Evolutionary conservation across 2,888 invertebrate species (phyloP), one percentile per base, ranked within the genome.

Genomic region (Chelonus formosanus): DNA sequence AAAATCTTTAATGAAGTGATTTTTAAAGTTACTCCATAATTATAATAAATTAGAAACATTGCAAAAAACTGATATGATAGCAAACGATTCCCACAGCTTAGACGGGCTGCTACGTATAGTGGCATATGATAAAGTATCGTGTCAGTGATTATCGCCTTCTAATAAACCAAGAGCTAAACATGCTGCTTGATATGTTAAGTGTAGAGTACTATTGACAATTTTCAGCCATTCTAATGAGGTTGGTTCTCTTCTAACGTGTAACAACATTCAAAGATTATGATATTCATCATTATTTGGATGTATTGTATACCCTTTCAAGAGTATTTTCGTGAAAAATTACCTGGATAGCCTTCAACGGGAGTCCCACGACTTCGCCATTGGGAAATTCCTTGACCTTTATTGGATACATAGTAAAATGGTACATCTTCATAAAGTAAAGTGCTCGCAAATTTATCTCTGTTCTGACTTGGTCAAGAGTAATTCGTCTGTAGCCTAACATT

Each of bases 181-280:
- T 31, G 75, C 73, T 48, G 52, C 57, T 55, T 71, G 61, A 56
- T 68, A 80, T n/a, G 71, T 74, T 3, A 35, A 35, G 65, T 66
- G 68, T 7, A 73, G 8, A 48, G 67, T 43, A 7, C 78, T 75
- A 56, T 74, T 50, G 4, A 75, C 71, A 34, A 73, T 75, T 70
- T 65, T 70, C 8, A 74, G 57, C 67, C 67, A 10, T 63, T 48
- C 53, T 67, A 77, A 76, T 56, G 75, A 76, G 3, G 70, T 75
- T 47, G 77, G 76, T 10, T 74, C 76, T 53, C 67, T 8, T 3
- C 6, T 31, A 6, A 4, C 31, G 7, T 50, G 10, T 5, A 50
- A 31, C 7, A 50, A 31, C 31, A 50, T 5, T 10, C 31, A 31
- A 5, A 50, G 7, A 31, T 20, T 20, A 50, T 31, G 20, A 31